Evolutionary conservation across 2,888 invertebrate genomes (phyloP), one percentile per base, ranked within the genome.

Genomic region (Metacarcinus magister): DNA sequence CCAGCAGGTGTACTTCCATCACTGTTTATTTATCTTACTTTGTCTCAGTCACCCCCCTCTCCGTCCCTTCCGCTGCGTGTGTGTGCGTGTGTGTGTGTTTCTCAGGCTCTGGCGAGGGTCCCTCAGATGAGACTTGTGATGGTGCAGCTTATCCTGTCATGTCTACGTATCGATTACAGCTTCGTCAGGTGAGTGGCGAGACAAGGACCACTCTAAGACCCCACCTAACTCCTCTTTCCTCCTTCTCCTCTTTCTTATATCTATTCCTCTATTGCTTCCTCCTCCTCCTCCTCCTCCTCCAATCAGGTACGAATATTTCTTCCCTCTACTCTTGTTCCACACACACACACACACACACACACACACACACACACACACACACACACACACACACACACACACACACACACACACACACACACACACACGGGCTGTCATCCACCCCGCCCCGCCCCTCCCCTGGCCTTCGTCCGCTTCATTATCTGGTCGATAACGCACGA

Each of bases 321-420:
- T 44, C 54, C 67, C 19, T 44, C 92, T n/a, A 43, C 46, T 46
- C 48, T 54, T 48, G 4, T 28, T 46, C 44, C 91, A 23, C 91
- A 16, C 28, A 23, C 91, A 48, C 92, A 48, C 91, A 46, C 91
- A 46, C 92, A 48, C 92, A 44, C 46, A 28, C 92, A 48, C 91
- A 44, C 91, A 44, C 91, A 44, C 91, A 44, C 91, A 44, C 91
- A 46, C 91, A 46, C 91, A 89, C 92, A 92, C 92, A 92, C 92
- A 92, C 92, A 92, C 92, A 92, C 92, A 92, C 92, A 92, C 92
- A 92, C 92, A 92, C 92, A 92, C 92, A 92, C 92, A 92, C 92
- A 92, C 48, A 92, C 92, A 92, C 92, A 92, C 92, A 92, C 92
- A 92, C 91, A 43, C 90, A 46, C 91, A 46, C 91, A 46, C 91